Conservation (phyloP, 2,113 vertebrate species). For the Aptenodytes forsteri region DNA sequence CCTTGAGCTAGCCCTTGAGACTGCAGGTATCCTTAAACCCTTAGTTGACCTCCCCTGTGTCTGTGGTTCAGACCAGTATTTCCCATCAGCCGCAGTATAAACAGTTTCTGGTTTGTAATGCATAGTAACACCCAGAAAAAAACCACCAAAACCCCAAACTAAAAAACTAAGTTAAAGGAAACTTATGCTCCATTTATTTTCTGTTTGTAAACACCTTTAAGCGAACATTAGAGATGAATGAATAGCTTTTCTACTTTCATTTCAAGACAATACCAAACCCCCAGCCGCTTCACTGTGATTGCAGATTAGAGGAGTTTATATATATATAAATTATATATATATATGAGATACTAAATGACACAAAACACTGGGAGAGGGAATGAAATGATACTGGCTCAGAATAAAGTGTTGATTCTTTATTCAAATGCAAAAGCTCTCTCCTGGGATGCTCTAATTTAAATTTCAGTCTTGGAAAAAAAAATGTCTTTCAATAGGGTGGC, state of each 20-base stretch:
- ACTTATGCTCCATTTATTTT: not conserved
- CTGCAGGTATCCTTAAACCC: not conserved
- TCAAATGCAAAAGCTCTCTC: not conserved
- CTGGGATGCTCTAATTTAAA: conserved; percentile 7
- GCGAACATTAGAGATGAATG: conserved; percentile 34
- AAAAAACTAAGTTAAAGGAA: not conserved
- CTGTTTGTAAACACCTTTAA: conserved; percentile 53
- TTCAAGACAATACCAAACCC: conserved; percentile 27
- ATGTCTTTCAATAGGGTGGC: not conserved
- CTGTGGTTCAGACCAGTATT: not conserved
- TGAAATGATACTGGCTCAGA: not conserved
- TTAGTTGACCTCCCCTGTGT: not conserved
- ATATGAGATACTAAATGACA: conserved; percentile 29
- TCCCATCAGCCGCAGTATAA: not conserved
- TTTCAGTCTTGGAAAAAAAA: not conserved
- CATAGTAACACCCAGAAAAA: not conserved
- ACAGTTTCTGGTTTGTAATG: not conserved
- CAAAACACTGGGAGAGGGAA: conserved; percentile 1
- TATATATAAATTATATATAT: not conserved
- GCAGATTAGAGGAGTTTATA: not conserved
- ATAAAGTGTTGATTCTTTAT: conserved; percentile 40
- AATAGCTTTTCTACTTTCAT: conserved; percentile 26
- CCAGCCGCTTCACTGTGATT: not conserved
- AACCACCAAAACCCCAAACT: not conserved
- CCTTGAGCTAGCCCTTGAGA: not conserved